These are phyloP conservation scores for Lordiphosa mommai DNA, from an alignment of 1,140 invertebrate genomes.

Conservation along the genomic window DNA sequence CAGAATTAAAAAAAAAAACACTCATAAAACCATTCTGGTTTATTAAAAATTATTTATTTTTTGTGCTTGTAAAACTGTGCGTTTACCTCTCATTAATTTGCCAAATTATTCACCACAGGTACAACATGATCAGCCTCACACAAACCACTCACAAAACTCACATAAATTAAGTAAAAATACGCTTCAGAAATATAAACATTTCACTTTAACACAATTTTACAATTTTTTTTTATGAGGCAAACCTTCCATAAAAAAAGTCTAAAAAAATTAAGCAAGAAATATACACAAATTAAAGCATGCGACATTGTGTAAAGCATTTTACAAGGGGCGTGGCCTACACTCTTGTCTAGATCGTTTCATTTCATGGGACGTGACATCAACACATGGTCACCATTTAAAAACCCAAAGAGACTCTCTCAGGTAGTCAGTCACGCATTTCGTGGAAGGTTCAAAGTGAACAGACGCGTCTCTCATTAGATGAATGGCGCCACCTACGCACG, in stretches of 20 bases:
- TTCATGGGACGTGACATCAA: constrained; percentile 32
- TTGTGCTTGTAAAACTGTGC: neutral
- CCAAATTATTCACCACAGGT: constrained; percentile 9
- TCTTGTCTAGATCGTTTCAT: neutral
- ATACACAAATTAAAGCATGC: constrained; percentile 17
- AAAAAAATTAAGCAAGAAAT: constrained; percentile 37
- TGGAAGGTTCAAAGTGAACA: constrained; percentile 28
- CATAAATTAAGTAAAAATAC: neutral
- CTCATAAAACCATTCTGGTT: neutral
- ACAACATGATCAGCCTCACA: constrained; percentile 4
- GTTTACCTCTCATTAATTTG: constrained; percentile 33
- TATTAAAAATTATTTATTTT: neutral
- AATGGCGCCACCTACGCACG: constrained; percentile 39
- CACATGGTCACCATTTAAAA: constrained; percentile 24
- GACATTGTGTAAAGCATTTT: constrained; percentile 29
- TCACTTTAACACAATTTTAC: no score
- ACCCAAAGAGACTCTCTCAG: neutral
- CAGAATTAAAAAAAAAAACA: no score
- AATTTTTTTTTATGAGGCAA: constrained; percentile 26
- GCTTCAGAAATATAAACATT: no score
- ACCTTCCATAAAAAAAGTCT: constrained; percentile 7
- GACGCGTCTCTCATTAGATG: constrained; percentile 37
- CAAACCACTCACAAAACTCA: constrained; percentile 9
- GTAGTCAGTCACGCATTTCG: constrained; percentile 19
- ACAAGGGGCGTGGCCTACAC: neutral